These are phyloP conservation scores for Ostrea edulis DNA, from an alignment of 1,140 invertebrate species.

Conservation along the genomic window DNA sequence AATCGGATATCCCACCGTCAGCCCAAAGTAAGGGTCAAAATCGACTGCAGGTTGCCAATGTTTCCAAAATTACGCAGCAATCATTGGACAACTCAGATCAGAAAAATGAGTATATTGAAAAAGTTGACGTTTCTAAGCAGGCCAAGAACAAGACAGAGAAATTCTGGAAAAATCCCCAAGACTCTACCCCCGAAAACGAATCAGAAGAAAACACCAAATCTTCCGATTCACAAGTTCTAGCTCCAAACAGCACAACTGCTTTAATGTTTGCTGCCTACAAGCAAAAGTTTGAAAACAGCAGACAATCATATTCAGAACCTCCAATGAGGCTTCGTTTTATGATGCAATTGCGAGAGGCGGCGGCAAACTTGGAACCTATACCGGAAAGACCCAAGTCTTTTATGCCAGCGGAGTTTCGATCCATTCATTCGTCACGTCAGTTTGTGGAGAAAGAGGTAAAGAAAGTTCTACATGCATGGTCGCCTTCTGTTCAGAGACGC, in stretches of 20 bases:
- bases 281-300: neutral
- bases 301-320: neutral
- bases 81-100: neutral
- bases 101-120: neutral
- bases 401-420: neutral
- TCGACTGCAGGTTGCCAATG: neutral
- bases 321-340: neutral
- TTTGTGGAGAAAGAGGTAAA: conserved; percentile 2
- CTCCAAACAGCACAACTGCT: neutral
- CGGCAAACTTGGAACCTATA: conserved; percentile 8
- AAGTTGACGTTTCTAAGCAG: neutral
- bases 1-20: neutral
- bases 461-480: neutral
- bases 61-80: neutral
- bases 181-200: no score
- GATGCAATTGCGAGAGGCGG: neutral
- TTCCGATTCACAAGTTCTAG: neutral
- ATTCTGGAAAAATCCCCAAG: conserved; percentile 14
- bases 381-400: conserved; percentile 13
- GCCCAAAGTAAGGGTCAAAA: neutral
- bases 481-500: neutral
- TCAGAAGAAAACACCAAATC: neutral
- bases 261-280: neutral
- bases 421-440: neutral
- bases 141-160: neutral